Percentiles rank a stretch among this genome's conserved stretches.
These are phyloP conservation scores for Steinernema scapterisci DNA, from an alignment of 2,888 invertebrate genomes.

Conservation along the genomic window DNA sequence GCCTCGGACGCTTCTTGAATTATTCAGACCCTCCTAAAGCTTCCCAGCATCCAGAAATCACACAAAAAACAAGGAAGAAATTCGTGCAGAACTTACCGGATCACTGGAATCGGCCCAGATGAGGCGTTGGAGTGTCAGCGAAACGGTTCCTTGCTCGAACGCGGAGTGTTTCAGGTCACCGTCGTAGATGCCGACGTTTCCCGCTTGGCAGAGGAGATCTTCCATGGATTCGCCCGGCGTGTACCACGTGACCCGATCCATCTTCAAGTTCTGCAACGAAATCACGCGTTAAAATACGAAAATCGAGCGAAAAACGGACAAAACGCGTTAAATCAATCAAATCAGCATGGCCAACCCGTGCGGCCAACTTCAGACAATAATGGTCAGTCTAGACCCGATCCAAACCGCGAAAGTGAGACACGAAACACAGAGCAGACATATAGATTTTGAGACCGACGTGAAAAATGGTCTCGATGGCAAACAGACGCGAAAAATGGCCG, in stretches of 20 bases:
- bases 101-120: slow-evolving; percentile 67
- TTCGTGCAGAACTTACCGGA: slow-evolving; percentile 48
- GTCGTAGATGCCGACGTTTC: slow-evolving; percentile 65
- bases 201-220: slow-evolving; percentile 64
- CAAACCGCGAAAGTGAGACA: too few relatives aligned
- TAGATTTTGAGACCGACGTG: too few relatives aligned
- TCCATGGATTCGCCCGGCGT: slow-evolving; percentile 64
- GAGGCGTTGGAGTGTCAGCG: slow-evolving; percentile 63
- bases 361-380: too few relatives aligned
- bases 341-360: too few relatives aligned
- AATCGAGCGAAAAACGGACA: neutral
- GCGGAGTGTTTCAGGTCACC: slow-evolving; percentile 65
- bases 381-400: too few relatives aligned
- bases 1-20: too few relatives aligned
- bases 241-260: slow-evolving; percentile 66
- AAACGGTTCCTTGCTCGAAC: slow-evolving; percentile 66
- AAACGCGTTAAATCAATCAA: neutral
- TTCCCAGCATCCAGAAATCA: too few relatives aligned
- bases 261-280: too few relatives aligned
- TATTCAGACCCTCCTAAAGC: too few relatives aligned
- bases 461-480: too few relatives aligned
- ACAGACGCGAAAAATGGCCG: too few relatives aligned
- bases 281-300: neutral
- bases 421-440: too few relatives aligned
- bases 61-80: neutral